phyloP scores from a whole-genome alignment of 2,888 invertebrate species.

The Chorisops tibialis region DNA sequence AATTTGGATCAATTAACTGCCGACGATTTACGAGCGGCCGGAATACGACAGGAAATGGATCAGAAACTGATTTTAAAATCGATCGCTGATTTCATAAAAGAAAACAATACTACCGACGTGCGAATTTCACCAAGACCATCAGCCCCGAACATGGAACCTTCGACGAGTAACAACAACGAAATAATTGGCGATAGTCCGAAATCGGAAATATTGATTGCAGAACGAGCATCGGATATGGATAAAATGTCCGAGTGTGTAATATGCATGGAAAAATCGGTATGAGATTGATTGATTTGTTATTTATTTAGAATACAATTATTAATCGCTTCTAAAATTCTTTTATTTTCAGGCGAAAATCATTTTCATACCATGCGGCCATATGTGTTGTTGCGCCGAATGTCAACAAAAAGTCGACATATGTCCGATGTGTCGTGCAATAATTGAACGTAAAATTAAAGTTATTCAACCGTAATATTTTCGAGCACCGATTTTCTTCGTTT shows the following conservation, averaged over 20 bases:
- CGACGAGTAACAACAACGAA: background rate
- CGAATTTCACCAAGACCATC: background rate
- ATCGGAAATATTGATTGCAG: too few relatives aligned
- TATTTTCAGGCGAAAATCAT: constrained; percentile 65
- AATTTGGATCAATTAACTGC: constrained; percentile 52
- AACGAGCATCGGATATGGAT: constrained; percentile 29
- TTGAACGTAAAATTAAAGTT: constrained; percentile 68
- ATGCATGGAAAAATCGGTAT: constrained; percentile 72
- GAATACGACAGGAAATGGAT: constrained; percentile 58
- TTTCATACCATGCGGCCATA: constrained; percentile 84
- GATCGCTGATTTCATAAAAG: constrained; percentile 58
- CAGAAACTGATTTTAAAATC: constrained; percentile 62
- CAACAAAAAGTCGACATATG: constrained; percentile 60
- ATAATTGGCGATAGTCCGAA: too few relatives aligned
- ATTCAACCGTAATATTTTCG: constrained; percentile 53
- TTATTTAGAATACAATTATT: too few relatives aligned
- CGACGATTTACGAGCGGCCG: constrained; percentile 58
- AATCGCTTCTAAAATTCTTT: too few relatives aligned
- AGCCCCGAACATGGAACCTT: background rate
- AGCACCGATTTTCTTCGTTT: too few relatives aligned
- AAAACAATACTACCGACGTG: constrained; percentile 28
- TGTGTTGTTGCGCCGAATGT: constrained; percentile 76
- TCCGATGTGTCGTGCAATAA: constrained; percentile 73
- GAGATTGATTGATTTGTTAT: too few relatives aligned
- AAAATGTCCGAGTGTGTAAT: constrained; percentile 70